Conservation (phyloP, 2,888 invertebrate genomes). For the Cosmia pyralina region DNA sequence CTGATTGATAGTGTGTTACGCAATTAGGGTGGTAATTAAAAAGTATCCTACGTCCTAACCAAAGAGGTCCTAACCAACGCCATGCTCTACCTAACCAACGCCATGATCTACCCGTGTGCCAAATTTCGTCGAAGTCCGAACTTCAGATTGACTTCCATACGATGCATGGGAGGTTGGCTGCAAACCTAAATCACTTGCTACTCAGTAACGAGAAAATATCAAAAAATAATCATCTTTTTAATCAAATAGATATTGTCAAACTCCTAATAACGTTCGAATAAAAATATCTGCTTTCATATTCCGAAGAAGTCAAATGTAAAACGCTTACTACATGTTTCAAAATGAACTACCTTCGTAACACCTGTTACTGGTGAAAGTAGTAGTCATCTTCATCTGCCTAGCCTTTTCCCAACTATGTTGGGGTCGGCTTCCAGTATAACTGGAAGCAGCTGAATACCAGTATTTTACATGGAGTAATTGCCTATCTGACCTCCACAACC, state of each 20-base stretch:
- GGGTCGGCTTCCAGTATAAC: too few relatives aligned
- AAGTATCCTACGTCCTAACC: not conserved
- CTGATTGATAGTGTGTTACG: too few relatives aligned
- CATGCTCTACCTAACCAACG: too few relatives aligned
- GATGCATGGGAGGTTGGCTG: too few relatives aligned
- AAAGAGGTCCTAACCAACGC: not conserved
- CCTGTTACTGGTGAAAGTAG: slow-evolving; percentile 19
- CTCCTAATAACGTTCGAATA: not conserved
- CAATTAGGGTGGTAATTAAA: too few relatives aligned
- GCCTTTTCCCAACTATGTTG: too few relatives aligned
- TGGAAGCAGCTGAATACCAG: too few relatives aligned
- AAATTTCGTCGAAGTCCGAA: too few relatives aligned
- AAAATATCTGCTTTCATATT: slow-evolving; percentile 3
- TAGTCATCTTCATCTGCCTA: not conserved
- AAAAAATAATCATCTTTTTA: slow-evolving; percentile 13
- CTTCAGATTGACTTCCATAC: too few relatives aligned
- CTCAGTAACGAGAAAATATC: not conserved
- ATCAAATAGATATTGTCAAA: slow-evolving; percentile 1
- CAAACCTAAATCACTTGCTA: not conserved
- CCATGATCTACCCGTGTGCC: too few relatives aligned
- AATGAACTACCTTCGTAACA: slow-evolving; percentile 23
- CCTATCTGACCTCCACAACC: too few relatives aligned
- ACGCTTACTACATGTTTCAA: slow-evolving; percentile 23
- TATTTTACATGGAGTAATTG: too few relatives aligned
- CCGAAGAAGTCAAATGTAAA: slow-evolving; percentile 33